A percentile compares a stretch with the other conserved stretches of the same genome.
phyloP scores from a whole-genome alignment of 2,888 invertebrate genomes.

The Chrysina gloriosa region DNA sequence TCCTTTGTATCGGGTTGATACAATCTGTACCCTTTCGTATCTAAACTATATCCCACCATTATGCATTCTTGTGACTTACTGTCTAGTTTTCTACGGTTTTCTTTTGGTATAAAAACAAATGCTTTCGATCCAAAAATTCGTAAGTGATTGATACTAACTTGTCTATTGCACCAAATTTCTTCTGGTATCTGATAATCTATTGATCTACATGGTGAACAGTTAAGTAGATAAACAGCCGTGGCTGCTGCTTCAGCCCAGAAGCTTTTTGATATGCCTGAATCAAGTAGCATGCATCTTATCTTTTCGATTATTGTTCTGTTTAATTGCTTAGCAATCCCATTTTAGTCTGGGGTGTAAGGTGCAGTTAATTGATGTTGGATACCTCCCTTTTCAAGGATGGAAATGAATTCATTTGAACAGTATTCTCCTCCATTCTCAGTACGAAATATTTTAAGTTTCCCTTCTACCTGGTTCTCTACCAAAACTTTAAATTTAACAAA shows the following conservation, averaged over 20 bases:
- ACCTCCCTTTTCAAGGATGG: background rate
- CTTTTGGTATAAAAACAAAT: slow-evolving; percentile 38
- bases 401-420: slow-evolving; percentile 44
- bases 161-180: slow-evolving; percentile 9
- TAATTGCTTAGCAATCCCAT: background rate
- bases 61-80: slow-evolving; percentile 40
- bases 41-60: slow-evolving; percentile 33
- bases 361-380: background rate
- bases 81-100: slow-evolving; percentile 38
- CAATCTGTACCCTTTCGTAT: slow-evolving; percentile 46
- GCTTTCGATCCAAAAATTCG: slow-evolving; percentile 39
- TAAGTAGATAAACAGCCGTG: slow-evolving; percentile 9
- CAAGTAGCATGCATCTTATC: slow-evolving; percentile 49
- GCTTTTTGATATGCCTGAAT: slow-evolving; percentile 48
- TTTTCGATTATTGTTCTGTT: slow-evolving; percentile 4
- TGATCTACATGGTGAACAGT: background rate
- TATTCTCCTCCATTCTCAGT: slow-evolving; percentile 53
- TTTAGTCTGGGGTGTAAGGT: slow-evolving; percentile 2
- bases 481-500: slow-evolving; percentile 49
- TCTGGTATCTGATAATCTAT: background rate
- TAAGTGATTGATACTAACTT: slow-evolving; percentile 50
- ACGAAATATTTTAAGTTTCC: slow-evolving; percentile 52
- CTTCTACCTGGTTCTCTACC: slow-evolving; percentile 53
- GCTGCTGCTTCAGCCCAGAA: slow-evolving; percentile 13
- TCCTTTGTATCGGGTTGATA: no score